A percentile compares a stretch with the other conserved stretches of the same genome.
These are phyloP conservation scores for Caenorhabditis briggsae DNA, from an alignment of 1,140 invertebrate species.

Conservation along the genomic window DNA sequence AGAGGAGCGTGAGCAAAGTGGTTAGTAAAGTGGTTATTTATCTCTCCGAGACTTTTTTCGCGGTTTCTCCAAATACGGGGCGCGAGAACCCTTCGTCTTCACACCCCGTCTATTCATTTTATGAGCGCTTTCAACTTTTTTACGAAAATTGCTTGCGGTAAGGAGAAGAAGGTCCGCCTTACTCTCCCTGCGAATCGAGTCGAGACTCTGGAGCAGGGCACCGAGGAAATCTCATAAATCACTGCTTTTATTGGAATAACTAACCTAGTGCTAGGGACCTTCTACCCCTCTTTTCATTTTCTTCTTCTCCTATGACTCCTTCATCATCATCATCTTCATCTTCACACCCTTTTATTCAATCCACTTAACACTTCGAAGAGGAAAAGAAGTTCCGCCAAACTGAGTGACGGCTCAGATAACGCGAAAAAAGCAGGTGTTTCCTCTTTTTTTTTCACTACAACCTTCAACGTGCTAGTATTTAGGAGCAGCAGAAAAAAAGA, in stretches of 20 bases:
- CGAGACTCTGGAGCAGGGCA: slow-evolving; percentile 23
- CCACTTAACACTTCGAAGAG: slow-evolving; percentile 43
- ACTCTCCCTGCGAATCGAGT: neutral
- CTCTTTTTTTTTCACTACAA: neutral
- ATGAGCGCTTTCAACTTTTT: slow-evolving; percentile 51
- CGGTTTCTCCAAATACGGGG: slow-evolving; percentile 44
- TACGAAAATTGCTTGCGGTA: slow-evolving; percentile 43
- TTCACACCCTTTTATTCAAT: slow-evolving; percentile 53
- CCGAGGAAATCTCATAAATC: slow-evolving; percentile 51
- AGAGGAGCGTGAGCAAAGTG: slow-evolving; percentile 47
- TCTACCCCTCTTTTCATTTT: neutral
- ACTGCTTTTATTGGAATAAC: slow-evolving; percentile 54
- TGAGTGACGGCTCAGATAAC: slow-evolving; percentile 54
- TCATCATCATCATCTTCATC: neutral
- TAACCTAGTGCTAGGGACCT: slow-evolving; percentile 21
- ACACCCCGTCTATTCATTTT: slow-evolving; percentile 45
- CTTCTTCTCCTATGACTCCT: neutral
- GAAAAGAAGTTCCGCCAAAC: slow-evolving; percentile 46
- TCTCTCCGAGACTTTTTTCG: slow-evolving; percentile 55
- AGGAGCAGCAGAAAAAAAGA: slow-evolving; percentile 1
- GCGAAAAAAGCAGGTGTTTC: slow-evolving; percentile 50
- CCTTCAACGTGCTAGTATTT: slow-evolving; percentile 4
- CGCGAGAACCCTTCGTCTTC: neutral
- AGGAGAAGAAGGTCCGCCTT: slow-evolving; percentile 4
- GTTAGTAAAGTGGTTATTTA: slow-evolving; percentile 56